Evolutionary conservation across 2,113 vertebrate species (phyloP).

Genomic region (Hiodon alosoides): DNA sequence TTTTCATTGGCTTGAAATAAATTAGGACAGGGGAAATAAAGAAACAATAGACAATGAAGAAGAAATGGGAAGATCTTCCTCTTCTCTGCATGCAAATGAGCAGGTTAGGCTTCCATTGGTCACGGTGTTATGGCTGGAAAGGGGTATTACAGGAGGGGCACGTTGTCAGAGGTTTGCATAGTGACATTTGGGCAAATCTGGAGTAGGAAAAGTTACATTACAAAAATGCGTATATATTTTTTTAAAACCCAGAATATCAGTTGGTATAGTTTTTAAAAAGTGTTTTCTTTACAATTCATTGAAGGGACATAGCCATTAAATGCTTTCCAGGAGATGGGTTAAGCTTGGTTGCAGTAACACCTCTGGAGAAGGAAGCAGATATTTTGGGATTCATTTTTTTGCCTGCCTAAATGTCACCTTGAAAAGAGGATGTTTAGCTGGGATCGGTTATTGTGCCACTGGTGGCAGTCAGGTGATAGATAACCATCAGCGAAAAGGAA

Average conservation of each 20-base stretch:
- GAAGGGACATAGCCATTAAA: not conserved
- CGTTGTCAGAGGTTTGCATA: not conserved
- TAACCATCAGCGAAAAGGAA: not conserved
- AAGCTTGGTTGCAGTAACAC: not conserved
- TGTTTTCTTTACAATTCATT: not conserved
- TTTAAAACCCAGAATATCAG: not conserved
- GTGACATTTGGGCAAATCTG: not conserved
- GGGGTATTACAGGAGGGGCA: too few relatives aligned
- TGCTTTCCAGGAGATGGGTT: not conserved
- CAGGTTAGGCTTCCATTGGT: not conserved
- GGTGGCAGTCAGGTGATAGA: conserved; percentile 3
- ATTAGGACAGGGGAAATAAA: not conserved
- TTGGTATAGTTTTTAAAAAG: not conserved
- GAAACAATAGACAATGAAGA: not conserved
- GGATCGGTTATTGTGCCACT: not conserved
- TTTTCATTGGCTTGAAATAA: not conserved
- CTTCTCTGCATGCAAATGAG: not conserved
- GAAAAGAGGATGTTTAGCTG: not conserved
- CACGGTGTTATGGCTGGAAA: not conserved
- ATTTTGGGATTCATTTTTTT: not conserved
- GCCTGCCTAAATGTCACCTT: not conserved
- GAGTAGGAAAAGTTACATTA: conserved; percentile 1
- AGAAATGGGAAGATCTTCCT: not conserved
- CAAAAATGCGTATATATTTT: not conserved
- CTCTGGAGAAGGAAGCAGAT: not conserved